Evolutionary conservation across 1,140 invertebrate species (phyloP), one percentile per base, ranked within the genome.

Genomic region (Palaemon carinicauda): DNA sequence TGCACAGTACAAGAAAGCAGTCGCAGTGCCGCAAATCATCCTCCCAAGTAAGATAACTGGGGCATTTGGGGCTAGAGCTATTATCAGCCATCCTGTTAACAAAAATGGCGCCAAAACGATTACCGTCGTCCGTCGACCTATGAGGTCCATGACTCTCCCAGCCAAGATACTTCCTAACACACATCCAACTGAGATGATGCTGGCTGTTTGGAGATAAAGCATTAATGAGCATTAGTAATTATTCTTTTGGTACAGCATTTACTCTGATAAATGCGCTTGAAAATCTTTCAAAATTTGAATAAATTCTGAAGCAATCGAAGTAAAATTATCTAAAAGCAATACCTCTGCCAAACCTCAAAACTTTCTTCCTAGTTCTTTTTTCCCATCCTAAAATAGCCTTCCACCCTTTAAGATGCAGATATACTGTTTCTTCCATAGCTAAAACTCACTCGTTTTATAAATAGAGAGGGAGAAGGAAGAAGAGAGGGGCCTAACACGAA

Each of bases 121-220:
- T 24, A 85, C 50, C n/a, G 82, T 85, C 7, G 10, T 78, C 7
- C 82, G 82, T 19, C 82, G 82, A 17, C 82, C 82, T n/a, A 85
- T 12, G 3, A n/a, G 12, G 75, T 85, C 82, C 41, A 79, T 79
- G 12, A 52, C 71, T 9, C 56, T 53, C 10, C 82, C 82, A 1
- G 75, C 75, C 5, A 85, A 41, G 5, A 60, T n/a, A 31, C 82
- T 79, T n/a, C 82, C 82, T 4, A 79, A 33, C 19, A 85, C 17
- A 21, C 74, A 73, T 14, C 75, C 82, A 50, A 85, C 4, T 7
- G 71, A 73, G 33, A 85, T 53, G 29, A 85, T 79, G 10, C 54
- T 74, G 17, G 31, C 82, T 85, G 82, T 24, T 53, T n/a, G 24
- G 50, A n/a, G 29, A 15, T 56, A 81, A 41, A 4, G 12, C n/a